Evolutionary conservation across 37 sponge, comb jelly and placozoan genomes (phyloP).

Genomic region (Dysidea cf. avara): DNA sequence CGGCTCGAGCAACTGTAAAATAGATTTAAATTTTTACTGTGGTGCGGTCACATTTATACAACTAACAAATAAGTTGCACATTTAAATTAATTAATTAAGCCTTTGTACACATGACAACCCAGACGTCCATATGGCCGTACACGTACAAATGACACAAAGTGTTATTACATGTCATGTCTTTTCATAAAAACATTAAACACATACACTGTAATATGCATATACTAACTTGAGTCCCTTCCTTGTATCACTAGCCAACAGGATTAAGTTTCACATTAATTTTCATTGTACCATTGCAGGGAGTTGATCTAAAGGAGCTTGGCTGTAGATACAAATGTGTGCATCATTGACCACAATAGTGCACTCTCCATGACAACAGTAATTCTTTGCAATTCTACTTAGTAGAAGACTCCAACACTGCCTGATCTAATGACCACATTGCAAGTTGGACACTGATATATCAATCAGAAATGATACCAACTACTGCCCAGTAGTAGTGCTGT

Average conservation of each 20-base stretch:
- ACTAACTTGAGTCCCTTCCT: slow-evolving; percentile 36
- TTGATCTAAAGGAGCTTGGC: slow-evolving; percentile 11
- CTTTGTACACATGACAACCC: no score
- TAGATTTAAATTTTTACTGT: no score
- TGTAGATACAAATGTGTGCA: slow-evolving; percentile 26
- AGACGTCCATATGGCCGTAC: no score
- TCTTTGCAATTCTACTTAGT: no score
- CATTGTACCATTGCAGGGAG: slow-evolving; percentile 43
- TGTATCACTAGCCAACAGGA: slow-evolving; percentile 39
- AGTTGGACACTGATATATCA: slow-evolving; percentile 55
- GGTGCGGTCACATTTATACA: no score
- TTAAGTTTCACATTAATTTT: slow-evolving; percentile 29
- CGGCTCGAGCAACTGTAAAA: slow-evolving; percentile 33
- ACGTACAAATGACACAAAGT: no score
- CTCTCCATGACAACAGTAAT: slow-evolving; percentile 33
- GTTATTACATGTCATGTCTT: no score
- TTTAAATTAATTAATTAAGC: no score
- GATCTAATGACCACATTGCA: slow-evolving; percentile 72
- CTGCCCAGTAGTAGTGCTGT: slow-evolving; percentile 6
- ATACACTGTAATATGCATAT: background rate
- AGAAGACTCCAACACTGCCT: slow-evolving; percentile 38
- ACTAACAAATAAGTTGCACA: no score
- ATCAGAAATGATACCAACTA: slow-evolving; percentile 47
- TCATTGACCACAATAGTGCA: slow-evolving; percentile 51
- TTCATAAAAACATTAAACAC: no score